Conservation (phyloP, 2,113 vertebrate genomes). For the Odontophorus gujanensis region DNA sequence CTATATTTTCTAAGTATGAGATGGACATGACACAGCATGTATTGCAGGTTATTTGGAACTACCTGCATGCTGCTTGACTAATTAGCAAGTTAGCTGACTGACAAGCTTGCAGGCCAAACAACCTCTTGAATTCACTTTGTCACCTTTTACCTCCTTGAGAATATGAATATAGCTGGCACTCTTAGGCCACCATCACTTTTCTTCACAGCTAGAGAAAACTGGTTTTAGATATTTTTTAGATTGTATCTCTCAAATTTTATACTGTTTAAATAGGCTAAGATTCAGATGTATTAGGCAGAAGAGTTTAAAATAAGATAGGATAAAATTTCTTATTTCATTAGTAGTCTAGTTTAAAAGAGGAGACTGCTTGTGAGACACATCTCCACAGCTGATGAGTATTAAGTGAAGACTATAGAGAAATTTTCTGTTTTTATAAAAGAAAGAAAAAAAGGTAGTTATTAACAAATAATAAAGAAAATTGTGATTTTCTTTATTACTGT, state of each 20-base stretch:
- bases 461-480: not conserved
- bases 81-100: not conserved
- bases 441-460: not conserved
- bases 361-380: not conserved
- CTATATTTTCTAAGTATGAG: not conserved
- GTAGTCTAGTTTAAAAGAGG: not conserved
- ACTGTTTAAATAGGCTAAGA: not conserved
- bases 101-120: not conserved
- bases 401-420: not conserved
- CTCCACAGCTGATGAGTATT: not conserved
- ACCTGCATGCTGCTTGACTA: not conserved
- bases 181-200: fast-evolving
- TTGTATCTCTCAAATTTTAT: not conserved
- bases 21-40: not conserved
- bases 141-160: not conserved
- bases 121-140: not conserved
- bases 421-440: not conserved
- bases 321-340: not conserved
- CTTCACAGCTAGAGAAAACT: not conserved
- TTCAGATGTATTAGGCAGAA: not conserved
- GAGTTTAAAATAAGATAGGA: not conserved
- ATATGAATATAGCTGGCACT: not conserved
- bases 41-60: not conserved
- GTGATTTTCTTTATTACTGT: not conserved
- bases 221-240: not conserved